Evolutionary conservation across 2,888 invertebrate genomes (phyloP).

Genomic region (Ennomos quercinarius): DNA sequence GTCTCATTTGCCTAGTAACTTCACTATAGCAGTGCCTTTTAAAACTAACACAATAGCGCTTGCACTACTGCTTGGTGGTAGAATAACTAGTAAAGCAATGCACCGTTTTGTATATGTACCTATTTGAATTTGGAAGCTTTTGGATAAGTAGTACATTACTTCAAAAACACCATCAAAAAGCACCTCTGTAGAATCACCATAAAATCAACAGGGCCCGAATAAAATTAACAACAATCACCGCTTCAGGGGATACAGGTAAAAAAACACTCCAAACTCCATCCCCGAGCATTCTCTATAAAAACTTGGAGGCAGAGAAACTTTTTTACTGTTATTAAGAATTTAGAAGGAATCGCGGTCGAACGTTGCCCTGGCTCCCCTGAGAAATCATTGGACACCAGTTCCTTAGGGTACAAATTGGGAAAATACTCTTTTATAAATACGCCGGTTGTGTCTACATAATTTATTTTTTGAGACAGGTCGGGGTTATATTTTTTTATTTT

Average conservation of each 20-base stretch:
- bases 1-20: too few species aligned
- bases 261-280: constrained; percentile 17
- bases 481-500: not conserved
- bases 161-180: constrained; percentile 1
- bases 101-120: too few species aligned
- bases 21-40: too few species aligned
- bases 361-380: constrained; percentile 46
- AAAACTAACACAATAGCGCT: too few species aligned
- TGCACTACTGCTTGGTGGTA: too few species aligned
- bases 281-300: constrained; percentile 33
- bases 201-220: constrained; percentile 23
- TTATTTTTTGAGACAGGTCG: constrained; percentile 27
- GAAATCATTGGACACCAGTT: constrained; percentile 54
- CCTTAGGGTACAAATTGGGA: constrained; percentile 44
- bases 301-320: constrained; percentile 39
- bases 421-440: constrained; percentile 42
- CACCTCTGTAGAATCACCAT: constrained; percentile 6
- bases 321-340: constrained; percentile 62
- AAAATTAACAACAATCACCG: constrained; percentile 26
- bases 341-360: constrained; percentile 57
- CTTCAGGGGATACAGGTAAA: constrained; percentile 25
- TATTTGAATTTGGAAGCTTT: too few species aligned
- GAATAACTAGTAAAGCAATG: too few species aligned
- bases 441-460: constrained; percentile 27
- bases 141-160: too few species aligned